These are phyloP conservation scores for Daubentonia madagascariensis DNA, from an alignment of 2,113 vertebrate genomes.

Conservation along the genomic window DNA sequence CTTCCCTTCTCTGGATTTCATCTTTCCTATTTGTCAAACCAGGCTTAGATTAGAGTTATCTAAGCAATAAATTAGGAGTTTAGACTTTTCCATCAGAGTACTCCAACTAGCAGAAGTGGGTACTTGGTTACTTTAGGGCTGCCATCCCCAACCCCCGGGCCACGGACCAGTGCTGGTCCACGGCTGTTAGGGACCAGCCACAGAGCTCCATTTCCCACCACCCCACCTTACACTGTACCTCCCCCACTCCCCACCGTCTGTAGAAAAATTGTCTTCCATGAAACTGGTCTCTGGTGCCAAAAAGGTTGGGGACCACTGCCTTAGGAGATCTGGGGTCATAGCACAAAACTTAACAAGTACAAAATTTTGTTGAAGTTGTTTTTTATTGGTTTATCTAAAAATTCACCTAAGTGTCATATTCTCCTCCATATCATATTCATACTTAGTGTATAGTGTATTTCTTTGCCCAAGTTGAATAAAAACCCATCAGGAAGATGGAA, in stretches of 20 bases:
- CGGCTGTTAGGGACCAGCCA: no score
- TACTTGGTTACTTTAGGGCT: background rate
- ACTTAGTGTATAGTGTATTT: background rate
- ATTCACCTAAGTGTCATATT: background rate
- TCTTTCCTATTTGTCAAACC: background rate
- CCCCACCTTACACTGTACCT: no score
- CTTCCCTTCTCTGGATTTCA: background rate
- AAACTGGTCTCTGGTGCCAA: no score
- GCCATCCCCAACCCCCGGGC: no score
- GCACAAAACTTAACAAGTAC: background rate
- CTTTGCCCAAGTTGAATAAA: background rate
- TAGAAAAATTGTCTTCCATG: no score
- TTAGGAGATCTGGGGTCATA: background rate
- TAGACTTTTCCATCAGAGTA: background rate
- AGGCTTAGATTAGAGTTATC: background rate
- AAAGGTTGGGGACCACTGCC: no score
- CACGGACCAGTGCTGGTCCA: no score
- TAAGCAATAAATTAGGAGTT: background rate
- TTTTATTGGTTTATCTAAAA: background rate
- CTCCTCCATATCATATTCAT: background rate
- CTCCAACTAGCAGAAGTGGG: background rate
- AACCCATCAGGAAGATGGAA: background rate
- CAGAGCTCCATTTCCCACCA: no score
- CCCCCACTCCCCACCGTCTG: no score
- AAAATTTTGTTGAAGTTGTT: background rate